Conservation (phyloP, 2,797 vertebrate species). For the Mormyrus hasselquistii region DNA sequence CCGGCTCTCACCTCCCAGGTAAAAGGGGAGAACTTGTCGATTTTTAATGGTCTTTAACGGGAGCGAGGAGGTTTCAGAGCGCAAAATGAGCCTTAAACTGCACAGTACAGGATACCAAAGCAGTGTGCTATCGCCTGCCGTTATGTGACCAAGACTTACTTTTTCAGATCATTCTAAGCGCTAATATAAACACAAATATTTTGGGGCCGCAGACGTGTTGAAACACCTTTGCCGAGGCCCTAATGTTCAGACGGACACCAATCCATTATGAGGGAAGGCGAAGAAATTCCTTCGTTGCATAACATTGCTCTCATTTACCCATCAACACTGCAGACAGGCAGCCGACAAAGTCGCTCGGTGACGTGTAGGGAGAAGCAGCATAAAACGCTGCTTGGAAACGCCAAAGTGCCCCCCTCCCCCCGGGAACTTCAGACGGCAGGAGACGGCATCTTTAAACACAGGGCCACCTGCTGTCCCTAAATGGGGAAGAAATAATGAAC, state of each 20-base stretch:
- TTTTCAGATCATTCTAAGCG: not conserved
- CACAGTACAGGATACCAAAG: not conserved
- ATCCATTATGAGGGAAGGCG: not conserved
- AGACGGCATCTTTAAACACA: not conserved
- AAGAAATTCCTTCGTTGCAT: not conserved
- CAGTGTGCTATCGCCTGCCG: not conserved
- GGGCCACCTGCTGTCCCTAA: not conserved
- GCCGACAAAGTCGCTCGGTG: not conserved
- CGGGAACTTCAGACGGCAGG: not conserved
- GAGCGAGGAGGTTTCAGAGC: not conserved
- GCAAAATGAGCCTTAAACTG: not conserved
- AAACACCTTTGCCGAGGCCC: not conserved
- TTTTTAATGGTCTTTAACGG: conserved; percentile 4
- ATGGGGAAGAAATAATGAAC: not conserved
- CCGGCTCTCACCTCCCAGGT: not conserved
- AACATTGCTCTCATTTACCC: not conserved
- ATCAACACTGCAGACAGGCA: not conserved
- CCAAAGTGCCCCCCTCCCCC: not conserved
- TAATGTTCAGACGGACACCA: not conserved
- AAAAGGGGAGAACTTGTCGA: not conserved
- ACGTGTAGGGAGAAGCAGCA: not conserved
- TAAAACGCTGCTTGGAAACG: not conserved
- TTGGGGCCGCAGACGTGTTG: not conserved
- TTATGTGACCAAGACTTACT: not conserved
- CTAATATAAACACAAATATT: not conserved